These are phyloP conservation scores for Pontoporia blainvillei DNA, from an alignment of 2,113 vertebrate genomes.

Conservation along the genomic window DNA sequence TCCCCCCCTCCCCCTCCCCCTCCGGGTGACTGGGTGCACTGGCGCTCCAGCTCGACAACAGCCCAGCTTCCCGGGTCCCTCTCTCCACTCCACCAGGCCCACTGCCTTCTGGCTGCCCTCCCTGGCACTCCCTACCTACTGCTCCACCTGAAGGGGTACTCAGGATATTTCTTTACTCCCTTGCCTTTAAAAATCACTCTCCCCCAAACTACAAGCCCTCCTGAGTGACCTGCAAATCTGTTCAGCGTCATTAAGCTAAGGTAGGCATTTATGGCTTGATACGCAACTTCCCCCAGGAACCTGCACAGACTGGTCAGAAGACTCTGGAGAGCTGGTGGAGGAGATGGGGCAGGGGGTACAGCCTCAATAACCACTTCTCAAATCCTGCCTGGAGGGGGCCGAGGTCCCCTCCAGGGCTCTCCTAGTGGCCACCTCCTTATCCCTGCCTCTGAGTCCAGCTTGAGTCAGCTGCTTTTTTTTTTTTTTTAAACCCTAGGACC, in stretches of 20 bases:
- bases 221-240: not conserved
- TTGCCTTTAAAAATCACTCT: not conserved
- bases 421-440: not conserved
- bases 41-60: not conserved
- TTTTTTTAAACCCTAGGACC: not conserved
- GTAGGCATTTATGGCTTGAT: not conserved
- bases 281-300: not conserved
- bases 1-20: not conserved
- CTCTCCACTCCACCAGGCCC: no score
- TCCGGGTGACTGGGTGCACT: not conserved
- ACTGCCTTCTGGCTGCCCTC: not conserved
- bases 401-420: not conserved
- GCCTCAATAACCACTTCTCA: not conserved
- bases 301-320: not conserved
- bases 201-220: not conserved
- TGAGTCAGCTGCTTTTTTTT: not conserved
- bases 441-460: not conserved
- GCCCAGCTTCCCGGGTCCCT: not conserved
- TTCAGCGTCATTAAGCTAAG: not conserved
- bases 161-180: not conserved
- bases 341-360: accelerated
- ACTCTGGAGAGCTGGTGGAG: not conserved
- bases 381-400: not conserved
- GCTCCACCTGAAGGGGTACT: not conserved
- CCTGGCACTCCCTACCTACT: not conserved